Conservation (phyloP, 1,140 invertebrate genomes). For the Calliopsis andreniformis region DNA sequence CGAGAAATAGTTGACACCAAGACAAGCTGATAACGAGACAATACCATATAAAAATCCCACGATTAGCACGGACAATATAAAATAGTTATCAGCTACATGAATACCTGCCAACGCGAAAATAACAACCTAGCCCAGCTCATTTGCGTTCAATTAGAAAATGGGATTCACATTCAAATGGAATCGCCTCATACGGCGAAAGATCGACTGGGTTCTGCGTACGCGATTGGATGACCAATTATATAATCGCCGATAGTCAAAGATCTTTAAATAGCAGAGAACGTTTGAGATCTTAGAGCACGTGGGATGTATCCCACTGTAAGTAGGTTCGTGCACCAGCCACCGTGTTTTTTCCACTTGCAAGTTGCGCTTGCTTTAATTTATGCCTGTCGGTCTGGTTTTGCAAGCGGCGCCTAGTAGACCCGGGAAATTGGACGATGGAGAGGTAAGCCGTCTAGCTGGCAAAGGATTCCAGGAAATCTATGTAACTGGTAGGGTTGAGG, state of each 20-base stretch:
- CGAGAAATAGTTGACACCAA: no score
- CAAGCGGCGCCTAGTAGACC: conserved; percentile 44
- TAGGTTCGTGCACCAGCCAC: conserved; percentile 8
- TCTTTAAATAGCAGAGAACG: conserved; percentile 20
- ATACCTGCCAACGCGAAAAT: neutral
- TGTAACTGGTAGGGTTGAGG: neutral
- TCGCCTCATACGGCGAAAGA: neutral
- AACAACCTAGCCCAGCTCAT: neutral
- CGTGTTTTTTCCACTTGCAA: conserved; percentile 18
- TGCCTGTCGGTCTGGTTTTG: conserved; percentile 41
- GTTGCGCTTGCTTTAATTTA: conserved; percentile 35
- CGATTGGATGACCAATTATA: conserved; percentile 10
- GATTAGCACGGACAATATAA: no score
- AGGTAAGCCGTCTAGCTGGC: conserved; percentile 10
- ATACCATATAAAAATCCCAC: no score
- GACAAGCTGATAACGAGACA: no score
- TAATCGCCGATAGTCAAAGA: conserved; percentile 5
- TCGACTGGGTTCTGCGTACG: neutral
- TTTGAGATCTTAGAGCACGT: conserved; percentile 5
- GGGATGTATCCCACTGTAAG: conserved; percentile 20
- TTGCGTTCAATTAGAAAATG: conserved; percentile 28
- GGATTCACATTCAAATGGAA: neutral
- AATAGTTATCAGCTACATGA: neutral
- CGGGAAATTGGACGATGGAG: conserved; percentile 21
- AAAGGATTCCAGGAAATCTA: no score